Base-by-base conservation (phyloP, 35 echinoderm and acorn worm species). In the Antedon bifida region DNA sequence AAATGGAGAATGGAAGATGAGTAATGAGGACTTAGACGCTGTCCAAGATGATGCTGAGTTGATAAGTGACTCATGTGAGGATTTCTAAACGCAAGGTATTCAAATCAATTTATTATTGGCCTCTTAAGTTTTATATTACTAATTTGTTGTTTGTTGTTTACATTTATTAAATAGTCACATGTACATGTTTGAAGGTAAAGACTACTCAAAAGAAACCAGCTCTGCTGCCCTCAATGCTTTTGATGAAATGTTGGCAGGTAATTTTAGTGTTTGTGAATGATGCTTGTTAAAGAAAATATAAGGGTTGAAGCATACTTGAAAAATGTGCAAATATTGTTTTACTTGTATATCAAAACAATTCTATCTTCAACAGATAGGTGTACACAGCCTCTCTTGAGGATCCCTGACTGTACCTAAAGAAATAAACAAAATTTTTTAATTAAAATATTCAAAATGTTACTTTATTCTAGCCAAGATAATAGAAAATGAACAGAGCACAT, bases 171-270 rank as follows among this genome's bases (percentile, higher is more conserved):
- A 21, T 12, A 90, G 81, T 86, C 90, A 92, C 85, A 92, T 97
- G 87, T 97, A 97, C 73, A 90, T 97, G 84, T 97, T 97, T 97
- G 94, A 97, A 83, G 94, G 94, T 3, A 97, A 92, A 34, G 94
- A 97, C 56, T 97, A 97, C 79, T 97, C 94, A 39, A 97, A 97
- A 35, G 94, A 92, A 82, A 85, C 93, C 0, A 82, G 78, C 74
- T 74, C 85, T 33, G 75, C 85, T 36, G 94, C 92, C 74, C 82
- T 83, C 78, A 86, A 97, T 34, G 90, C 94, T 0, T 97, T 97
- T 90, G 88, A 97, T 81, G 82, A 84, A 36, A 44, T 97, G 2
- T 34, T 97, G 17, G 86, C 90, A 82, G 92, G 92, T 96, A 39
- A 73, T 10, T n/a, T n/a, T n/a, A n/a, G n/a, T n/a, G n/a, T n/a